Conservation (phyloP, 1,140 invertebrate species). For the Brachionus plicatilis region DNA sequence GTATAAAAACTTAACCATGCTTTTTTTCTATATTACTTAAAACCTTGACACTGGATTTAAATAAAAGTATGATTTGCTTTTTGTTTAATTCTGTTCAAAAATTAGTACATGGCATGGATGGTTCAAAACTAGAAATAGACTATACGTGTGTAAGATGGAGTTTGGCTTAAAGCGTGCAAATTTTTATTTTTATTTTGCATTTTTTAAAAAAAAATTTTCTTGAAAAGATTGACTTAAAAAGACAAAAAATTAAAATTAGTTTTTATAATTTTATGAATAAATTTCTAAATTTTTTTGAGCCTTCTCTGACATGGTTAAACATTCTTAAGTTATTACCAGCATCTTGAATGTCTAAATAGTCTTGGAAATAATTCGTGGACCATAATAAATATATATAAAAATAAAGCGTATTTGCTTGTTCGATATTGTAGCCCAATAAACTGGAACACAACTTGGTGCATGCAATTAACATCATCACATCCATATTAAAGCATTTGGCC, state of each 20-base stretch:
- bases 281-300: too few relatives aligned
- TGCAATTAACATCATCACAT: too few relatives aligned
- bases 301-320: too few relatives aligned
- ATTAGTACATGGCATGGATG: background rate
- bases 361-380: too few relatives aligned
- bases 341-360: too few relatives aligned
- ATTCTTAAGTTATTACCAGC: too few relatives aligned
- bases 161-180: background rate
- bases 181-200: background rate
- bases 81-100: background rate
- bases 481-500: too few relatives aligned
- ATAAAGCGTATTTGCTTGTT: too few relatives aligned
- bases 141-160: background rate
- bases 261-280: too few relatives aligned
- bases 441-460: too few relatives aligned
- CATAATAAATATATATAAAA: too few relatives aligned
- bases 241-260: background rate
- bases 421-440: too few relatives aligned
- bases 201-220: background rate
- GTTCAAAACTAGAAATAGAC: background rate
- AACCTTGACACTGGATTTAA: constrained; percentile 20
- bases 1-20: constrained; percentile 6
- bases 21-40: constrained; percentile 8
- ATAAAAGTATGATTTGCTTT: constrained; percentile 30
- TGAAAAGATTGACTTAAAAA: background rate